phyloP scores from a whole-genome alignment of 2,113 vertebrate genomes.

The Onychorhynchus coronatus region DNA sequence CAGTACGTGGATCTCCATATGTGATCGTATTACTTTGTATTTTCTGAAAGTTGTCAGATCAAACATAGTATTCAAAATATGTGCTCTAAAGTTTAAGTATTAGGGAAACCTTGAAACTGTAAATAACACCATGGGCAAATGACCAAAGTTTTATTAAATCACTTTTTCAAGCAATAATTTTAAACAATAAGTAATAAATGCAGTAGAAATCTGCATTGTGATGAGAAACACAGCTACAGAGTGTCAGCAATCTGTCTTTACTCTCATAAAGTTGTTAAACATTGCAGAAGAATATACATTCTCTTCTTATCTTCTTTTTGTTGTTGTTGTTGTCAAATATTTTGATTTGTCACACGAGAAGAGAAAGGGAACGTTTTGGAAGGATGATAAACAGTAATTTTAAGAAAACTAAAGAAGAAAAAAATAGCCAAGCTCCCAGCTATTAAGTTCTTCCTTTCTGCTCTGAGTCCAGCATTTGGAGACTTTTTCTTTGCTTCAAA shows the following conservation, averaged over 20 bases:
- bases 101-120: slow-evolving; percentile 19
- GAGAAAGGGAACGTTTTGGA: background rate
- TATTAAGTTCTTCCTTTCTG: background rate
- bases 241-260: background rate
- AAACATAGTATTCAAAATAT: slow-evolving; percentile 27
- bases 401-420: background rate
- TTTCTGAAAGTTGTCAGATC: slow-evolving; percentile 40
- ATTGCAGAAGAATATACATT: background rate
- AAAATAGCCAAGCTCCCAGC: background rate
- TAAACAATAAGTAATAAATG: slow-evolving; percentile 47
- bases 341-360: background rate
- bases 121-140: slow-evolving; percentile 27
- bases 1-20: background rate
- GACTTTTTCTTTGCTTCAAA: background rate
- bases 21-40: background rate
- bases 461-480: background rate
- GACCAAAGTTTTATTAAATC: slow-evolving; percentile 23
- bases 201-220: background rate
- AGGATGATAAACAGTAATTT: background rate
- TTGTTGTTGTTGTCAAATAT: background rate
- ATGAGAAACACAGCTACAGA: background rate
- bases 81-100: background rate
- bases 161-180: slow-evolving; percentile 47
- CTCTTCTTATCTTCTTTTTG: background rate
- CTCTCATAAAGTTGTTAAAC: background rate